phyloP scores from a whole-genome alignment of 2,888 invertebrate genomes.

The Xestobium rufovillosum region DNA sequence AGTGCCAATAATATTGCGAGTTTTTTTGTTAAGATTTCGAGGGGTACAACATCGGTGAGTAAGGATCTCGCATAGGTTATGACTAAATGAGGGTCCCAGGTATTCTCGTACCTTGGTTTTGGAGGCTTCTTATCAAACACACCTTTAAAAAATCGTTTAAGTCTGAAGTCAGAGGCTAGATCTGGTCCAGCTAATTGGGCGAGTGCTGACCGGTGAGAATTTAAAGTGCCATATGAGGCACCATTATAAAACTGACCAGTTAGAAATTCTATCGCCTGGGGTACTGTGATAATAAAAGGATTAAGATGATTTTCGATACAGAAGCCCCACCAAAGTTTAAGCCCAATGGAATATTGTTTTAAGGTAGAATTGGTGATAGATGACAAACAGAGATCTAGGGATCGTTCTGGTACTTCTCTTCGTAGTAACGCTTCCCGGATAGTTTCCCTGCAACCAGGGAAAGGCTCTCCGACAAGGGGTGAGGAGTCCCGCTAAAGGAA shows the following conservation, averaged over 20 bases:
- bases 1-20: conserved; percentile 15
- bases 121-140: conserved; percentile 19
- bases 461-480: conserved; percentile 19
- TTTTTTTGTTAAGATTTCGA: conserved; percentile 13
- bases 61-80: conserved; percentile 15
- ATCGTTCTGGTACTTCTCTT: conserved; percentile 12
- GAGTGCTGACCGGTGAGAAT: conserved; percentile 8
- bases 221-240: conserved; percentile 12
- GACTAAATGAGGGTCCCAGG: conserved; percentile 24
- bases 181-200: background rate
- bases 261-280: conserved; percentile 1
- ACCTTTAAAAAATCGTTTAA: conserved; percentile 19
- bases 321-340: conserved; percentile 18
- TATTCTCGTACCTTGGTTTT: conserved; percentile 19
- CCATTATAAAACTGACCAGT: conserved; percentile 6
- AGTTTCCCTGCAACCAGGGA: conserved; percentile 22
- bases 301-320: conserved; percentile 16
- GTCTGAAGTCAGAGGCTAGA: background rate
- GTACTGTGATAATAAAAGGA: conserved; percentile 1
- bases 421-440: conserved; percentile 13
- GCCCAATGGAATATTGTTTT: conserved; percentile 17
- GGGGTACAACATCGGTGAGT: conserved; percentile 15
- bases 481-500: conserved; percentile 21
- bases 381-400: conserved; percentile 11
- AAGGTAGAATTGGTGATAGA: conserved; percentile 15